Evolutionary conservation across 2,888 invertebrate genomes (phyloP), one percentile per base, ranked within the genome.

Genomic region (Rhingia campestris): DNA sequence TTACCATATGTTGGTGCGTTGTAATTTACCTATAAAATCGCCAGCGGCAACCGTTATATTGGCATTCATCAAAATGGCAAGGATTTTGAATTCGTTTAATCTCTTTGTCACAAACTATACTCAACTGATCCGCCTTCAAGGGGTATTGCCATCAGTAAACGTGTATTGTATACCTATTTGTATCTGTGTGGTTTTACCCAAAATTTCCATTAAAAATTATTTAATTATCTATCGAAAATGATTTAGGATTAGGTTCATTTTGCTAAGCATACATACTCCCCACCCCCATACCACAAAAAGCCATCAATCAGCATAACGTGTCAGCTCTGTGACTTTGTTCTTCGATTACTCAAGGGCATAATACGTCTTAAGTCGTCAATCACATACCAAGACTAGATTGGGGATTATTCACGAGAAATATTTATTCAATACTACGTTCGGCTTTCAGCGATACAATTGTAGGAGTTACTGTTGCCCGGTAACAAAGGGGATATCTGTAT

Each of bases 331-430:
- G 9, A 12, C 4, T 22, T 22, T 54, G 12, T 37, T 4, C 37
- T 22, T 37, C 22, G 14, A 14, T 22, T 32, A 14, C n/a, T 32
- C 47, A 43, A 61, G 43, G 33, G 53, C 4, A 32, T 61, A 59
- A 61, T 51, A 56, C 32, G 30, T 45, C 73, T 73, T 32, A 58
- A 49, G 58, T 56, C 59, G 30, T 43, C 43, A 63, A 39, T 69
- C 76, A 67, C 59, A 49, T 49, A 32, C 49, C 22, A 22, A 22
- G 10, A 66, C n/a, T 59, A 59, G 70, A 33, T 59, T n/a, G 47
- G 10, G 61, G 76, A 81, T 81, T 76, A 76, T 72, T 53, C 54
- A 81, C 72, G 61, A 53, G 54, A 66, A 72, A 76, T 66, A 70
- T 76, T 72, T 70, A 81, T 72, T 76, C 77, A 72, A 59, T 66